Evolutionary conservation across 2,888 invertebrate genomes (phyloP), one percentile per base, ranked within the genome.

Genomic region (Drosophila phalerata): DNA sequence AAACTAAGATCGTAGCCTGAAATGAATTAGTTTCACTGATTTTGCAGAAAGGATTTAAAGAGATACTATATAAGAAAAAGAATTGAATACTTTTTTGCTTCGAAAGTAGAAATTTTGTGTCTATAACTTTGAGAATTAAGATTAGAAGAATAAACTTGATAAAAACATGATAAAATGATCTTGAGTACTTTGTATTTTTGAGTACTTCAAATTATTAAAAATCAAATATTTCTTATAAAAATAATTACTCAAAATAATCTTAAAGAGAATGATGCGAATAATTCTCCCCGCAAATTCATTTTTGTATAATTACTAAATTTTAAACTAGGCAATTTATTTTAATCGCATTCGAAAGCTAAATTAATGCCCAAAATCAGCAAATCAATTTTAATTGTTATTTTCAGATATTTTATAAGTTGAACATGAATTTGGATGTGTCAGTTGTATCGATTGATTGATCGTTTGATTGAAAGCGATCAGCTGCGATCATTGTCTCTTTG

Each of bases 401-500:
- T n/a, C 5, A 68, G 45, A 47, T 40, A 67, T 55, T 56, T 19
- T 53, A 22, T 22, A 38, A 74, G 58, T 32, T 40, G 5, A 13
- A 15, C 40, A 47, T 47, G 38, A 34, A 55, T 58, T n/a, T 55
- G 13, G 17, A 32, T 40, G 34, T n/a, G 55, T 10, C 56, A 38
- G 11, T 25, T 55, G 55, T 2, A 32, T 32, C 42, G 22, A 34
- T 47, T 37, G 34, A 32, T 22, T 55, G 47, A 57, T 40, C 30
- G 56, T 56, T 52, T 38, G 40, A 62, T 73, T 73, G 68, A 57
- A 66, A 48, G 30, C 55, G 63, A 80, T 49, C 62, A n/a, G 25
- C 37, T 47, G 30, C 64, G 81, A 77, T 63, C 80, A 17, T 71
- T 76, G 71, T 76, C 81, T 71, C 38, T 32, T 49, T 57, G 45